phyloP scores from a whole-genome alignment of 2,113 vertebrate genomes.

The Daboia siamensis region DNA sequence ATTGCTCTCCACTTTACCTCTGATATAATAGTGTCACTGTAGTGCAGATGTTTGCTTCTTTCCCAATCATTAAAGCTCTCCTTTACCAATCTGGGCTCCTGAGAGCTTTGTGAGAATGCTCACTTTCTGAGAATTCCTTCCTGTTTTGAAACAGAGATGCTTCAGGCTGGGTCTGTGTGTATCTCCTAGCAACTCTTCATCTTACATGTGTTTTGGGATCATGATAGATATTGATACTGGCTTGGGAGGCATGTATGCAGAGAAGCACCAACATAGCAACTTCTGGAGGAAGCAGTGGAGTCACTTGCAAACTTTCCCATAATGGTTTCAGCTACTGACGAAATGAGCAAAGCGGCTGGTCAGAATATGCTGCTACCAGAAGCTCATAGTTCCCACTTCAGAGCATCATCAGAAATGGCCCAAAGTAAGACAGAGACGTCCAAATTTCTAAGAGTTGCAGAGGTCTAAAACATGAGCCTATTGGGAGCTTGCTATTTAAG shows the following conservation, averaged over 20 bases:
- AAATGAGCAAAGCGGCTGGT: background rate
- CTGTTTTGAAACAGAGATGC: constrained; percentile 29
- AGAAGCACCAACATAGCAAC: background rate
- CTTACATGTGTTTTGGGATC: constrained; percentile 35
- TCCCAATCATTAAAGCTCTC: constrained; percentile 63
- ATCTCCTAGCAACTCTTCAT: constrained; percentile 24
- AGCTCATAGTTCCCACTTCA: background rate
- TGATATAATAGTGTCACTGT: background rate
- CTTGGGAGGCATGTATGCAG: background rate
- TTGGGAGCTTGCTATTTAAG: too few species aligned
- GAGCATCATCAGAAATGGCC: too few species aligned
- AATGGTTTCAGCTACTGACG: too few species aligned
- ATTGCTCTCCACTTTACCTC: constrained; percentile 17
- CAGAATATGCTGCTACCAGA: background rate
- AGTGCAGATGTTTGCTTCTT: constrained; percentile 64
- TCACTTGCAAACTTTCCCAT: too few species aligned
- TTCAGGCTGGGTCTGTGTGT: constrained; percentile 44
- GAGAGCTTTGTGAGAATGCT: constrained; percentile 36
- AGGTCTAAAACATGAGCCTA: too few species aligned
- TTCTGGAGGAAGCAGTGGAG: background rate
- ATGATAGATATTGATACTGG: constrained; percentile 37
- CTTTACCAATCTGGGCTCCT: constrained; percentile 52
- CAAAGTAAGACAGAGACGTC: too few species aligned
- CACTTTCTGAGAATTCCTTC: constrained; percentile 27
- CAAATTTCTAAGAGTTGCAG: too few species aligned